Evolutionary conservation across 92 coral and sea anemone genomes (phyloP).

Genomic region (Palythoa heliodiscus): DNA sequence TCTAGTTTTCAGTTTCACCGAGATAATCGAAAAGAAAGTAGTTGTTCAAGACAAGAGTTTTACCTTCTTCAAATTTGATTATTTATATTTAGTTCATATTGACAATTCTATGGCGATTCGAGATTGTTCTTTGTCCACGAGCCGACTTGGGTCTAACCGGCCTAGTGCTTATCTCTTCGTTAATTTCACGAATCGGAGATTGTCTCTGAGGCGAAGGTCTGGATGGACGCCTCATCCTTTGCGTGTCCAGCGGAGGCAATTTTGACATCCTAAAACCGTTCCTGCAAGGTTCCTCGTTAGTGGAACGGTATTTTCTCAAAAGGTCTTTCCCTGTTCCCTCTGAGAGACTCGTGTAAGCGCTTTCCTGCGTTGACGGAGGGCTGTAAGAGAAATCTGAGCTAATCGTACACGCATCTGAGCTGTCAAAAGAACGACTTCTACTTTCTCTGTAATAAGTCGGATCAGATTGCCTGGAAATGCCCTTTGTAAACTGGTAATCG

Average conservation of each 20-base stretch:
- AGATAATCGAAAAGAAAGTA: background rate
- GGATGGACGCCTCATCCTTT: slow-evolving; percentile 59
- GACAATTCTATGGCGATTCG: slow-evolving; percentile 57
- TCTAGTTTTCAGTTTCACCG: background rate
- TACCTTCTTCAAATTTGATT: background rate
- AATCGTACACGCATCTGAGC: slow-evolving; percentile 57
- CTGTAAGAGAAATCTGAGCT: slow-evolving; percentile 66
- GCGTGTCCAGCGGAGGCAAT: slow-evolving; percentile 52
- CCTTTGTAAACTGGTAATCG: slow-evolving; percentile 79
- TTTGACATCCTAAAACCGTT: slow-evolving; percentile 5
- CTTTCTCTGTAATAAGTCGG: slow-evolving; percentile 56
- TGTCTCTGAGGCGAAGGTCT: slow-evolving; percentile 62
- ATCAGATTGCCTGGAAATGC: slow-evolving; percentile 53
- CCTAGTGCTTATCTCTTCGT: slow-evolving; percentile 40
- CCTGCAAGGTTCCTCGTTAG: background rate
- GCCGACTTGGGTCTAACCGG: slow-evolving; percentile 79
- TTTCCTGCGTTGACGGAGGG: slow-evolving; percentile 66
- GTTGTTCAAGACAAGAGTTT: background rate
- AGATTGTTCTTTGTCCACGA: slow-evolving; percentile 69
- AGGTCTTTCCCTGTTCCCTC: slow-evolving; percentile 49
- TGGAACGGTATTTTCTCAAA: slow-evolving; percentile 40
- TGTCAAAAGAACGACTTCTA: slow-evolving; percentile 51
- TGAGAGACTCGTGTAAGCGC: slow-evolving; percentile 48
- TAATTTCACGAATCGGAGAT: slow-evolving; percentile 47
- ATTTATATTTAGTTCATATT: slow-evolving; percentile 27